These are phyloP conservation scores for Podarcis cretensis DNA, from an alignment of 2,113 vertebrate species.

Conservation along the genomic window DNA sequence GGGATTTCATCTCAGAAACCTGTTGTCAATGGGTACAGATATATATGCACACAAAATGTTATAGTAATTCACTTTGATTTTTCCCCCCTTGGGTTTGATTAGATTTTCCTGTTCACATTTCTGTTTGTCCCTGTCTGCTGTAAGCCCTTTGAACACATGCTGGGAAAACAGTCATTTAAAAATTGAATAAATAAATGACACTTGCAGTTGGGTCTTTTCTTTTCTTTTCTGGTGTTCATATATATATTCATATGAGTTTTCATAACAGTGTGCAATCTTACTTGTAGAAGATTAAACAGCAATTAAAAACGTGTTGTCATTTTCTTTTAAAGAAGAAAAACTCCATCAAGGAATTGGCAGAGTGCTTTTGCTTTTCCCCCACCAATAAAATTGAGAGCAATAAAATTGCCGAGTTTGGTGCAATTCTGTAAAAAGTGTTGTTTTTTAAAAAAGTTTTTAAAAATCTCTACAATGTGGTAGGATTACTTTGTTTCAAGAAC, in stretches of 20 bases:
- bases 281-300: neutral
- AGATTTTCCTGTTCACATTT: neutral
- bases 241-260: neutral
- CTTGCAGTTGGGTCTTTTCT: neutral
- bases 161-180: neutral
- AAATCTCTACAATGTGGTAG: constrained; percentile 11
- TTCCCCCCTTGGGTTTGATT: accelerated
- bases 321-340: neutral
- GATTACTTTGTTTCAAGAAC: constrained; percentile 25
- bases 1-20: neutral
- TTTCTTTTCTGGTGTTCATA: neutral
- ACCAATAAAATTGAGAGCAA: neutral
- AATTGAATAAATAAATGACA: neutral
- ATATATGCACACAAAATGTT: neutral
- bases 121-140: neutral
- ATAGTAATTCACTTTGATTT: neutral
- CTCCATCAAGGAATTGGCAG: neutral
- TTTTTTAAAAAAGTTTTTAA: neutral
- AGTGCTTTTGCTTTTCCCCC: neutral
- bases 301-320: neutral
- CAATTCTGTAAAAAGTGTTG: neutral
- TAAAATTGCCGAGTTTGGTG: neutral
- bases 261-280: neutral
- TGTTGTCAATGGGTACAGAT: neutral
- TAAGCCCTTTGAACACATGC: neutral